Percentiles rank a stretch among this genome's conserved stretches.
Evolutionary conservation across 2,797 vertebrate species (phyloP).

Genomic region (Anguilla megastoma): DNA sequence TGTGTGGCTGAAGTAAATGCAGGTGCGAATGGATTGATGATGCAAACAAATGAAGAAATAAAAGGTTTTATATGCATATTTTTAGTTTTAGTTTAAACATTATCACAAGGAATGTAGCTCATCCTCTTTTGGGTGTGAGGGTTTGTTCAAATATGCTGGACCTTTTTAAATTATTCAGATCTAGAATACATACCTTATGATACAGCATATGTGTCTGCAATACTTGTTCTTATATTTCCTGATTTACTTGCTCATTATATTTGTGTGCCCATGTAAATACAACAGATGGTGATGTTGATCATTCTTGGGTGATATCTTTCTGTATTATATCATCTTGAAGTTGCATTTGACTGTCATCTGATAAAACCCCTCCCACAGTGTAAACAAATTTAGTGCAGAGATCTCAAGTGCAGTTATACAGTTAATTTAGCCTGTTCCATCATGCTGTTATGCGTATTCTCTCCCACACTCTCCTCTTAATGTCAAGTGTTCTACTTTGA

Average conservation of each 20-base stretch:
- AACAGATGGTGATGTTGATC: background rate
- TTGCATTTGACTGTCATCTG: background rate
- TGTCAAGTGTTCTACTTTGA: background rate
- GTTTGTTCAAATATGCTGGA: background rate
- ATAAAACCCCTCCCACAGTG: background rate
- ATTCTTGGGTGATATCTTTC: background rate
- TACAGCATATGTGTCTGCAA: background rate
- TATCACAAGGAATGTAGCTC: background rate
- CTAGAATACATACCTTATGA: background rate
- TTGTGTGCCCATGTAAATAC: background rate
- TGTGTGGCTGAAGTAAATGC: background rate
- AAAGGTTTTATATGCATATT: background rate
- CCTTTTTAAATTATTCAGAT: background rate
- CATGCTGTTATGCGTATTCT: background rate
- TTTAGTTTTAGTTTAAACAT: background rate
- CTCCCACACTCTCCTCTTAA: background rate
- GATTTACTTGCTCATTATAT: background rate
- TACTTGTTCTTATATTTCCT: background rate
- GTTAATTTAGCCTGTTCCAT: background rate
- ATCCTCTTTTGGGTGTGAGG: background rate
- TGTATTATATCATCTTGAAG: background rate
- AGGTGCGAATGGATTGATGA: background rate
- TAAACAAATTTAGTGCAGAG: background rate
- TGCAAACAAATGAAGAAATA: background rate
- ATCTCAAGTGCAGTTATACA: background rate